Conservation (phyloP, 1,140 invertebrate genomes). For the Drosophila punjabiensis region DNA sequence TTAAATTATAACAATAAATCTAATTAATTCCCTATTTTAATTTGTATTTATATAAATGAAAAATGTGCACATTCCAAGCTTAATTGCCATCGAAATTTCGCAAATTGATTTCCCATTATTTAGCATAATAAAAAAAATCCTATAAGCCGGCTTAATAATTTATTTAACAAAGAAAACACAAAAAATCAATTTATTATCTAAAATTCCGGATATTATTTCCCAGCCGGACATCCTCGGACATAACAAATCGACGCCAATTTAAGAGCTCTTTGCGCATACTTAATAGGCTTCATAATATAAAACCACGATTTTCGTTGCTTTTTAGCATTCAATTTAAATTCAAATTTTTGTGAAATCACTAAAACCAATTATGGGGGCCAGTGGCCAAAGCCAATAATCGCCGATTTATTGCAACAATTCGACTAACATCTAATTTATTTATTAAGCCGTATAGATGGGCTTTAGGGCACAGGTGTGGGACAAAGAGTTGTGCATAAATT, state of each 20-base stretch:
- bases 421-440: slow-evolving; percentile 28
- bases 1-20: too few relatives aligned
- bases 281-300: slow-evolving; percentile 16
- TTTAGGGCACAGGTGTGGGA: background rate
- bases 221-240: slow-evolving; percentile 22
- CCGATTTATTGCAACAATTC: slow-evolving; percentile 31
- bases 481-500: slow-evolving; percentile 19
- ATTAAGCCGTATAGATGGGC: background rate
- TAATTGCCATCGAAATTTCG: background rate
- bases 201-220: slow-evolving; percentile 28
- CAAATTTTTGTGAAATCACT: slow-evolving; percentile 19
- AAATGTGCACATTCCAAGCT: too few relatives aligned
- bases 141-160: background rate
- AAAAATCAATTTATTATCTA: slow-evolving; percentile 21
- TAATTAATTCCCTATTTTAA: too few relatives aligned
- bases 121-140: background rate
- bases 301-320: slow-evolving; percentile 6
- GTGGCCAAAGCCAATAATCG: slow-evolving; percentile 26
- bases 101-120: background rate
- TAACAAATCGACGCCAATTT: slow-evolving; percentile 12
- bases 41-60: too few relatives aligned
- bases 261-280: slow-evolving; percentile 15
- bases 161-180: background rate
- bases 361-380: slow-evolving; percentile 25
- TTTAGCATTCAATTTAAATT: slow-evolving; percentile 22